These are phyloP conservation scores for Diprion similis DNA, from an alignment of 1,140 invertebrate species.

Conservation along the genomic window DNA sequence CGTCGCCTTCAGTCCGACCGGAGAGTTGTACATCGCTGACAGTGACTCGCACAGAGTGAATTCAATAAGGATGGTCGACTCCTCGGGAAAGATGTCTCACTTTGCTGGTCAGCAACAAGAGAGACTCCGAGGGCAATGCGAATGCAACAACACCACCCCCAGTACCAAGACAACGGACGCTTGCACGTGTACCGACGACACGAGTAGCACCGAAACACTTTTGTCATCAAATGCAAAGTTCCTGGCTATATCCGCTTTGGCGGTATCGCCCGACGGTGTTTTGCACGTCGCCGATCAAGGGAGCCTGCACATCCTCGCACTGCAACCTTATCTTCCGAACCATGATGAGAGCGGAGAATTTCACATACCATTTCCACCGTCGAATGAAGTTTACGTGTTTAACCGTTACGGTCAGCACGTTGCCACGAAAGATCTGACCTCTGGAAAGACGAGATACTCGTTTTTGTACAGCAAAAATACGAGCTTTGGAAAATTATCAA, in stretches of 20 bases:
- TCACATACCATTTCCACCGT: slow-evolving; percentile 88
- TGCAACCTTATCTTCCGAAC: slow-evolving; percentile 88
- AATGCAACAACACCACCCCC: slow-evolving; percentile 53
- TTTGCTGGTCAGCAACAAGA: slow-evolving; percentile 80
- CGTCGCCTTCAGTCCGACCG: slow-evolving; percentile 90
- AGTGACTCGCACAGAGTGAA: slow-evolving; percentile 90
- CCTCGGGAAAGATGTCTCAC: slow-evolving; percentile 83
- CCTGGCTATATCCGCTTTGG: slow-evolving; percentile 89
- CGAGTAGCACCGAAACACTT: slow-evolving; percentile 80
- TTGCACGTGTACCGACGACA: slow-evolving; percentile 70
- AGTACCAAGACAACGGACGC: slow-evolving; percentile 57
- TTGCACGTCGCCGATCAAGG: slow-evolving; percentile 95
- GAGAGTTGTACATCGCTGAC: slow-evolving; percentile 93
- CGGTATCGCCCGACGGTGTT: slow-evolving; percentile 92
- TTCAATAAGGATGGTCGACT: slow-evolving; percentile 83
- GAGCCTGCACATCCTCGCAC: slow-evolving; percentile 84
- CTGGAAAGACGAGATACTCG: slow-evolving; percentile 89
- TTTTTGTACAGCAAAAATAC: slow-evolving; percentile 97
- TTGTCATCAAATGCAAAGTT: slow-evolving; percentile 90
- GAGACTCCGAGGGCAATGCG: slow-evolving; percentile 49
- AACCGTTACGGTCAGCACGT: slow-evolving; percentile 95
- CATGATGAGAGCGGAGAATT: slow-evolving; percentile 92
- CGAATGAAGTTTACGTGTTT: slow-evolving; percentile 94
- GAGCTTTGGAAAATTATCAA: slow-evolving; percentile 91
- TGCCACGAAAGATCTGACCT: slow-evolving; percentile 90